Base-by-base conservation (phyloP, 2,888 invertebrate genomes). In the Ferdinandea cuprea region DNA sequence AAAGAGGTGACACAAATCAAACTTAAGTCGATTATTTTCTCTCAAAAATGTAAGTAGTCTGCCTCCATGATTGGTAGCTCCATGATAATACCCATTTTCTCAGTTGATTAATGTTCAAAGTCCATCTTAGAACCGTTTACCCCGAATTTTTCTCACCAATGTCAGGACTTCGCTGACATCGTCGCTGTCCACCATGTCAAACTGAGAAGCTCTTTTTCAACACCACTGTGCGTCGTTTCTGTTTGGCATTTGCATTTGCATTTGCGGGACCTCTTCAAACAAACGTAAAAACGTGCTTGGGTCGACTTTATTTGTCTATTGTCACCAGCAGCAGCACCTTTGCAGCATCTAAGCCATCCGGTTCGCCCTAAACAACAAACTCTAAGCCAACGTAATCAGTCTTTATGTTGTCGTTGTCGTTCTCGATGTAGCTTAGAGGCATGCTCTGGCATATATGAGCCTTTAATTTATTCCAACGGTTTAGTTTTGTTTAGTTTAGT, bases 251-350 rank as follows among this genome's bases (percentile, higher is more conserved):
- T n/a, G n/a, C n/a, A n/a, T n/a, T 4, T 30, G 9, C n/a, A 30
- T 30, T 56, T 13, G 44, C 48, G 3, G 2, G 52, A 58, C 40
- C 44, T 77, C 11, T 40, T 19, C 46, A 72, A 52, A 72, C 66
- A 72, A 71, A 65, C n/a, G 48, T 78, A 68, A 73, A 78, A 73
- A 78, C 83, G 76, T 83, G 72, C 72, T 78, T 56, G 17, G 78
- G 78, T 73, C 72, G 83, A 63, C 83, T 68, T 63, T 83, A 78
- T 78, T 83, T 83, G 66, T 25, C 72, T 73, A 78, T 83, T 83
- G 83, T 83, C 66, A 78, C 61, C 37, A 81, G 58, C 42, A 81
- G 58, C 42, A 72, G 59, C 71, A 77, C 81, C 71, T 77, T 77
- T 81, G 65, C 42, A 44, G 44, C 56, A 37, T 73, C 42, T 63